A percentile compares a stretch with the other conserved stretches of the same genome.
Evolutionary conservation across 2,113 vertebrate species (phyloP).

Genomic region (Phrynosoma blainvillii): DNA sequence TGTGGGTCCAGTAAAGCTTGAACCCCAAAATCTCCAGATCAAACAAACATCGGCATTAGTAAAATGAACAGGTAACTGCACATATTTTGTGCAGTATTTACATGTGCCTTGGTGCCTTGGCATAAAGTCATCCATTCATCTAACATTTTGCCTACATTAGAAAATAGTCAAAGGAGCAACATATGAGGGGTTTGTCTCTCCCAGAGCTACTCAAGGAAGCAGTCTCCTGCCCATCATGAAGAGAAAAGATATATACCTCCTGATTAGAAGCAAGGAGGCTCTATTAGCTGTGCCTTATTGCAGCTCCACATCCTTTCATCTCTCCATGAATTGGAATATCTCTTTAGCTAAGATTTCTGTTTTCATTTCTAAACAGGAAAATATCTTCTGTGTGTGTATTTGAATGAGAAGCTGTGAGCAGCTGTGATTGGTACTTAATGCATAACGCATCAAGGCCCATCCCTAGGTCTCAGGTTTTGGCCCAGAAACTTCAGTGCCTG

Average conservation of each 20-base stretch:
- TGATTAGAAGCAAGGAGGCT: too few relatives aligned
- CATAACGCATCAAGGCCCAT: too few relatives aligned
- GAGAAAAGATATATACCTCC: neutral
- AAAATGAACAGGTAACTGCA: constrained; percentile 1
- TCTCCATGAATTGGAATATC: too few relatives aligned
- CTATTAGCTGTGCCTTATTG: too few relatives aligned
- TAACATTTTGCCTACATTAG: neutral
- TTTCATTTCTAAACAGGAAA: too few relatives aligned
- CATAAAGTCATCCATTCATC: neutral
- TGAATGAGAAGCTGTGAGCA: too few relatives aligned
- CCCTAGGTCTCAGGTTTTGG: too few relatives aligned
- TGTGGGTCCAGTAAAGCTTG: neutral
- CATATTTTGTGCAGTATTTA: neutral
- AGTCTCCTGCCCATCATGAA: neutral
- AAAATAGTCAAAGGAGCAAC: neutral
- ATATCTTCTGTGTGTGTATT: too few relatives aligned
- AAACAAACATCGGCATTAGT: fast-evolving
- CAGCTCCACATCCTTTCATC: too few relatives aligned
- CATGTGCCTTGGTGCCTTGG: neutral
- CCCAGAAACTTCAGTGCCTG: too few relatives aligned
- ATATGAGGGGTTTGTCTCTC: neutral
- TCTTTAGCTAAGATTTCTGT: too few relatives aligned
- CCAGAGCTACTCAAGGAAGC: neutral
- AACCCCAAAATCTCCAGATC: neutral
- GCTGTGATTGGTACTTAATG: too few relatives aligned